Conservation (phyloP, 2,113 vertebrate species). For the Onychorhynchus coronatus region DNA sequence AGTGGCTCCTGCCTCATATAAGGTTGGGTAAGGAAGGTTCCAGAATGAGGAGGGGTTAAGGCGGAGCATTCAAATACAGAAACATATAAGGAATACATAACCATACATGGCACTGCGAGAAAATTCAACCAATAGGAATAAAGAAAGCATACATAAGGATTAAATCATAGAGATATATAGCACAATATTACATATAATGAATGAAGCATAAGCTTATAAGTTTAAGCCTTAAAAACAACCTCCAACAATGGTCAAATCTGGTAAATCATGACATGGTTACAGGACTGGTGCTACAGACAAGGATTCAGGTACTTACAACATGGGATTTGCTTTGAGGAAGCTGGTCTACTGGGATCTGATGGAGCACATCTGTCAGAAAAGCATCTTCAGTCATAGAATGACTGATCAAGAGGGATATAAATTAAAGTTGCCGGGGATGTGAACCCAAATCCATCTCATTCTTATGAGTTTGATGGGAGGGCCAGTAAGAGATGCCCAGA, state of each 20-base stretch:
- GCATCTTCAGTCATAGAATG: not conserved
- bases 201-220: no score
- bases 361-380: not conserved
- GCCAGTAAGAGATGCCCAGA: not conserved
- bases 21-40: no score
- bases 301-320: not conserved
- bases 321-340: not conserved
- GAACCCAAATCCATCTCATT: not conserved
- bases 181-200: no score
- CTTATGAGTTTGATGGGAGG: not conserved
- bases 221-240: no score
- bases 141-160: no score
- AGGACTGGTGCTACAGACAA: not conserved
- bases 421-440: not conserved
- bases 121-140: no score
- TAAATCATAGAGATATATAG: no score
- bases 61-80: no score
- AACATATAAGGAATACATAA: no score
- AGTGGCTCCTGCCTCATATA: no score
- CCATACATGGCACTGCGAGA: no score
- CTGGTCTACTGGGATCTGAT: not conserved
- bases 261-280: not conserved
- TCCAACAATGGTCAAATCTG: not conserved
- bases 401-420: not conserved
- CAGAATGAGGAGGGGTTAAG: no score